phyloP scores from a whole-genome alignment of 2,888 invertebrate species.

The Chironomus tentans region DNA sequence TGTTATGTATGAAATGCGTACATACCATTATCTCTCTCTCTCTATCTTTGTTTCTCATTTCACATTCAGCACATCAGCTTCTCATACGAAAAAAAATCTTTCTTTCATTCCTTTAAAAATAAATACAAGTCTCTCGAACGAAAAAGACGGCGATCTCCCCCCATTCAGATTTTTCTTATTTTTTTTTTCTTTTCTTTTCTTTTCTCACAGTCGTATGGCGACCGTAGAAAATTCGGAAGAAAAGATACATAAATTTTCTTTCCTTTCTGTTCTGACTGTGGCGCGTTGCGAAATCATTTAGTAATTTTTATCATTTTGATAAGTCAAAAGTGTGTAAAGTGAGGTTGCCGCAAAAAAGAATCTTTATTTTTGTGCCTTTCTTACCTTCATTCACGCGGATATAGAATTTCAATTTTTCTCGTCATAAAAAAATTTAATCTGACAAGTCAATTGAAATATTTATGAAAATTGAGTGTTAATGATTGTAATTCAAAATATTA shows the following conservation, averaged over 20 bases:
- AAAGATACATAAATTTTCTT: neutral
- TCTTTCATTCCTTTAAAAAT: neutral
- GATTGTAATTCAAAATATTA: neutral
- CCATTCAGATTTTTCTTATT: too few relatives aligned
- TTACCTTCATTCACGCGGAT: neutral
- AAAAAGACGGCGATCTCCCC: neutral
- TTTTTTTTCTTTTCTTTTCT: neutral
- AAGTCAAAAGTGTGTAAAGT: slow-evolving; percentile 7
- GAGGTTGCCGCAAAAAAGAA: too few relatives aligned
- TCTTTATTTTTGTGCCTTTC: too few relatives aligned
- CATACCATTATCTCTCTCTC: too few relatives aligned
- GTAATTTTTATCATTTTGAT: slow-evolving; percentile 21
- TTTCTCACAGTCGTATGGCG: neutral
- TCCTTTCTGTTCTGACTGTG: neutral
- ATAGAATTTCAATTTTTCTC: neutral
- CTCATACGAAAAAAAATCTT: too few relatives aligned
- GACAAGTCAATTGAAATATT: neutral
- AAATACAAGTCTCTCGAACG: neutral
- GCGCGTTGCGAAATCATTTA: neutral
- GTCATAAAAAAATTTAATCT: neutral
- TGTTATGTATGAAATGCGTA: too few relatives aligned
- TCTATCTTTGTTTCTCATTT: neutral
- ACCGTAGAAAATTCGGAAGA: neutral
- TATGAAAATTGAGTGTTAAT: slow-evolving; percentile 2
- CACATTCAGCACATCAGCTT: neutral